Base-by-base conservation (phyloP, 2,797 vertebrate genomes). In the Malacoraja senta region DNA sequence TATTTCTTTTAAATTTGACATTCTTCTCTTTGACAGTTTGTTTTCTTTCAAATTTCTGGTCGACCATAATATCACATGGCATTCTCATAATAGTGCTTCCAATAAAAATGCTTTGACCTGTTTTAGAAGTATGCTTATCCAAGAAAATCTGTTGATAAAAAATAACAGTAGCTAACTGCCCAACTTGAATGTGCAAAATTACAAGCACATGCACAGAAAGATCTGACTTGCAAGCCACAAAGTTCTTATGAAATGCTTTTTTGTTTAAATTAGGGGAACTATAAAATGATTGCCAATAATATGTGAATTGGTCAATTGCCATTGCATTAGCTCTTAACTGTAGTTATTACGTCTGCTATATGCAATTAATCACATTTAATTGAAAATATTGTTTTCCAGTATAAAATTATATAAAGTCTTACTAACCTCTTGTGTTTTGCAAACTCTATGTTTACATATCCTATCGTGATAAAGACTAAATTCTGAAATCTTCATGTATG, bases 211-310 rank as follows among this genome's bases (percentile, higher is more conserved):
- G 21, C 38, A 8, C 68, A 26, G 21, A 35, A 44, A 32, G 26
- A 9, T 44, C 32, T 91, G 8, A 8, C 44, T 44, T 44, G 12
- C 65, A 91, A 91, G 9, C 90, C 90, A 44, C 29, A 91, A 91
- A 91, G 72, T 15, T 35, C 24, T 53, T 44, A 91, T 44, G 90
- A 32, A 21, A 38, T 72, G 3, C 8, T 2, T 44, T 29, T 72
- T 72, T 72, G 26, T 53, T 53, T 53, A 53, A 71, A 74, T 91
- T 91, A 86, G 35, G 68, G 21, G 71, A 71, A 38, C n/a, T 17
- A 71, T 32, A 90, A n/a, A 68, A 68, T 90, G 72, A 65, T 91
- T 91, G 88, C 88, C 88, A 72, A 38, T 19, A 71, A 86, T 21
- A 29, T 72, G 35, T 72, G 35, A 91, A 53, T 74, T 71, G 65